These are phyloP conservation scores for Eilema griseolum DNA, from an alignment of 2,888 invertebrate species.

Conservation along the genomic window DNA sequence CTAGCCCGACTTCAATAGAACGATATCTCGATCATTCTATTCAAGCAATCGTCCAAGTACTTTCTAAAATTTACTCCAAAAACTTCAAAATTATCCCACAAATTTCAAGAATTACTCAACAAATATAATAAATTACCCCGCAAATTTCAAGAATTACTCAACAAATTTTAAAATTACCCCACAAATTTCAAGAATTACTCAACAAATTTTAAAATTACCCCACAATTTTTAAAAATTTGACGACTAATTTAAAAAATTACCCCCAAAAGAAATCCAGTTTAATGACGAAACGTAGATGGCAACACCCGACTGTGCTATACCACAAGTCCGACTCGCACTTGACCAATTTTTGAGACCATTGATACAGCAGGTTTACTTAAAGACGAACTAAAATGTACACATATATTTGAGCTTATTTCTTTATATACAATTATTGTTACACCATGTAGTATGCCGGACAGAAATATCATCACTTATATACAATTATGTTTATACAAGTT, in stretches of 20 bases:
- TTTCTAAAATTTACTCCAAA: no score
- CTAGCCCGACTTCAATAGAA: not conserved
- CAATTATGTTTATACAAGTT: no score
- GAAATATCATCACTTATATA: not conserved
- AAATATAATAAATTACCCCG: no score
- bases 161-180: no score
- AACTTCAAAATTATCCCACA: no score
- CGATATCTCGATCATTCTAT: not conserved
- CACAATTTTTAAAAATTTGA: no score
- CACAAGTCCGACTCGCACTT: not conserved
- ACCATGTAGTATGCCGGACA: not conserved
- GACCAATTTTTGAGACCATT: not conserved
- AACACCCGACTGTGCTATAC: not conserved
- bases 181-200: no score
- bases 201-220: no score
- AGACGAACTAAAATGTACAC: not conserved
- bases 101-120: no score
- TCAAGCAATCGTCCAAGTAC: no score
- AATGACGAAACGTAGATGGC: not conserved
- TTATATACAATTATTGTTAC: constrained; percentile 4
- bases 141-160: no score
- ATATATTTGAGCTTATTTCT: not conserved
- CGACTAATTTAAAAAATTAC: not conserved
- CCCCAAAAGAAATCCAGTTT: no score
- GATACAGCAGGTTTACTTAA: not conserved